Evolutionary conservation across 2,797 vertebrate genomes (phyloP), one percentile per base, ranked within the genome.

Genomic region (Pristis pectinata): DNA sequence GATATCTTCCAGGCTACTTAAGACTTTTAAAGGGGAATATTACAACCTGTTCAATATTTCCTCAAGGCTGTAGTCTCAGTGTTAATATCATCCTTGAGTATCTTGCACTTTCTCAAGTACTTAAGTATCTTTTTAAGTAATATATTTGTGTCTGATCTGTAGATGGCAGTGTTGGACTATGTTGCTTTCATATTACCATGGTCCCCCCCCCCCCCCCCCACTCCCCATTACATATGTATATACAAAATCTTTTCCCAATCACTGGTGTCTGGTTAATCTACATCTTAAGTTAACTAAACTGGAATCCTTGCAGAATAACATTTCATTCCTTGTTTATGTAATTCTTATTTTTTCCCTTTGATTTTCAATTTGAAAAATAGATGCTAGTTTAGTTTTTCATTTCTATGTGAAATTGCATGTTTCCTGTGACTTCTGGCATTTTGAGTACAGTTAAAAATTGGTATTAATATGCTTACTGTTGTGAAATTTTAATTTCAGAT

Each of bases 141-240:
- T 53, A 70, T 24, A 94, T 94, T 56, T 56, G 44, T 22, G n/a
- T 76, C 17, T 49, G 27, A 94, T 34, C 92, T 76, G 92, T 94
- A 94, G 92, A 94, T 94, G 92, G 92, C 92, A 94, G 92, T 94
- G 44, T 94, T 94, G 92, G 30, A 53, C 92, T 34, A 74, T 6
- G 11, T 94, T 94, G 49, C 70, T 34, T 76, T 94, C 27, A 56
- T 27, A 74, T 56, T 76, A 89, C 4, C 49, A 9, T 53, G 19
- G 15, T 17, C 64, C 49, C 85, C 15, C 34, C 27, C 59, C 56
- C 30, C 53, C 19, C 3, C 61, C 9, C 64, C 5, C 64, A 3
- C 67, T 15, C 44, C 27, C 27, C 41, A 0, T 19, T 19, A 74
- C 2, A 94, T 44, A 94, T n/a, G 17, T 56, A 76, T 56, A 94